Base-by-base conservation (phyloP, 2,797 vertebrate genomes). In the Salarias fasciatus region DNA sequence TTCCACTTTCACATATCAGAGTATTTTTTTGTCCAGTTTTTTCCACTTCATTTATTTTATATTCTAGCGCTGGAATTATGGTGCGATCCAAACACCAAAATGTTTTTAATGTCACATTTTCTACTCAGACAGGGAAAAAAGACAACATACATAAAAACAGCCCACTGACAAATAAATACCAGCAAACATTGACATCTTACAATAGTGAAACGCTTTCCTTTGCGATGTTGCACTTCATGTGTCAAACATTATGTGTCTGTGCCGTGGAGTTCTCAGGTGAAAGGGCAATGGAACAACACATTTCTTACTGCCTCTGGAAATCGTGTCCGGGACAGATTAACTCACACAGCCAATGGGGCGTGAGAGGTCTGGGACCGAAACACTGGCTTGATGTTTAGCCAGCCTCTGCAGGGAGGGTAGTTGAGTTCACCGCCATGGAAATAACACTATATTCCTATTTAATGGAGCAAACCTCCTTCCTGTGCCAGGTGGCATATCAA, bases 91-190 rank as follows among this genome's bases (percentile, higher is more conserved):
- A 86, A 87, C 79, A 87, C 65, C 77, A 37, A 71, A 76, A 67
- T 61, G 68, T 78, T 74, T 79, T 71, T 54, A 69, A 78, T 77
- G 68, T 33, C 59, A 82, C 75, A 75, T 61, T 55, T 68, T 82
- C 67, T 84, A 87, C 77, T 75, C 55, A 31, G 77, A 88, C 82
- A 72, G 48, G n/a, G n/a, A 33, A 56, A 69, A 81, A 84, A 74
- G 69, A 76, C 82, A n/a, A 87, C 69, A 37, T 77, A 88, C 78
- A 88, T 77, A 88, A 79, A 85, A 90, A 88, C 75, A 86, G 67
- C 64, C 69, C 79, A 89, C 86, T 59, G 86, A 92, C 89, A 90
- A 90, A 90, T 88, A 90, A 90, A 91, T 88, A 91, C 75, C 81
- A 84, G 77, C 74, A 86, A 87, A 86, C 85, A 88, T 57, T 86